phyloP scores from a whole-genome alignment of 2,113 vertebrate species.

The Mystacornis crossleyi region DNA sequence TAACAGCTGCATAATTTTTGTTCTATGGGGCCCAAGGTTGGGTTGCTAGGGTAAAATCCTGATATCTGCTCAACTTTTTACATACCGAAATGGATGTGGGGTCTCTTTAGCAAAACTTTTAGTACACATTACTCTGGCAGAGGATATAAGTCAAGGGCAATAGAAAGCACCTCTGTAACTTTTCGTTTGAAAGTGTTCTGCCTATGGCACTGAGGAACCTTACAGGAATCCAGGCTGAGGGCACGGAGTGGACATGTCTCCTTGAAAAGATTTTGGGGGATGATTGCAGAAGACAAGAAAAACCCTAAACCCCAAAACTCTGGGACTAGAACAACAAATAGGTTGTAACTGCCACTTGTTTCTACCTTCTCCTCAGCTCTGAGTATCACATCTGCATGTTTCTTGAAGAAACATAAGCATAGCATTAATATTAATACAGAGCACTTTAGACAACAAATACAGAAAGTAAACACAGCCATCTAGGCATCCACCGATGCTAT shows the following conservation, averaged over 20 bases:
- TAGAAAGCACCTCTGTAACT: neutral
- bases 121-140: neutral
- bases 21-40: neutral
- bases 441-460: neutral
- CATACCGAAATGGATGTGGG: neutral
- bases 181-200: neutral
- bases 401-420: neutral
- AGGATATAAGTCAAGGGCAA: neutral
- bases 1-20: neutral
- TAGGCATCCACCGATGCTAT: neutral
- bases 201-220: neutral
- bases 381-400: neutral
- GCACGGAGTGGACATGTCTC: neutral
- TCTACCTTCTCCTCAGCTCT: neutral
- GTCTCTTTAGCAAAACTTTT: neutral
- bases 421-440: neutral
- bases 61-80: neutral
- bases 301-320: rapidly evolving
- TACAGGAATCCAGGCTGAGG: neutral
- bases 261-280: neutral
- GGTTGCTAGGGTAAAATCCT: neutral
- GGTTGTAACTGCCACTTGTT: neutral
- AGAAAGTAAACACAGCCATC: neutral
- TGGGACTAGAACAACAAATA: neutral
- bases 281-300: neutral